These are phyloP conservation scores for Lepisosteus oculatus DNA, from an alignment of 2,113 vertebrate genomes.

Conservation along the genomic window DNA sequence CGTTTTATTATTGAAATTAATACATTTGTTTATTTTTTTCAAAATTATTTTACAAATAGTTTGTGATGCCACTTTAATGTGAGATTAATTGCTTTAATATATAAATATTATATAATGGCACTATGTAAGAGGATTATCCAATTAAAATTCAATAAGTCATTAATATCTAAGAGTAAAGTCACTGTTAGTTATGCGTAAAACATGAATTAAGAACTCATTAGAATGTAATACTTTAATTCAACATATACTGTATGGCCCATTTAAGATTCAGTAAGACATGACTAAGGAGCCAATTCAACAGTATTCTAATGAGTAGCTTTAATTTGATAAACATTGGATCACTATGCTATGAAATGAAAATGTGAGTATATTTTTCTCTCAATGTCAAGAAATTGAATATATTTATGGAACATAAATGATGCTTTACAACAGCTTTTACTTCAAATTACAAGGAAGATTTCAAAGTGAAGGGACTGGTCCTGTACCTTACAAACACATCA, in stretches of 20 bases:
- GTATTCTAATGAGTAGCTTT: conserved; percentile 13
- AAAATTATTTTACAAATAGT: conserved; percentile 38
- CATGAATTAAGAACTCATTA: conserved; percentile 49
- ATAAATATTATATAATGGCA: conserved; percentile 55
- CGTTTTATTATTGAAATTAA: not conserved
- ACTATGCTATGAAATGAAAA: no score
- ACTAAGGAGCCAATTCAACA: conserved; percentile 7
- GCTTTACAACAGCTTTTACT: no score
- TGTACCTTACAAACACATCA: no score
- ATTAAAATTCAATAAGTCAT: conserved; percentile 51
- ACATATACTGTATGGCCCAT: conserved; percentile 36
- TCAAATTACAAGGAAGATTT: no score
- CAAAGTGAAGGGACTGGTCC: no score
- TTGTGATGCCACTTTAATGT: conserved; percentile 35
- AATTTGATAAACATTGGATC: no score
- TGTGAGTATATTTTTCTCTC: no score
- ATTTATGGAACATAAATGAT: no score
- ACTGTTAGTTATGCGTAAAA: conserved; percentile 47
- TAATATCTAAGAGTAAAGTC: conserved; percentile 49
- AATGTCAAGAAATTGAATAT: no score
- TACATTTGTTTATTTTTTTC: conserved; percentile 14
- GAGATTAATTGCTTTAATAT: conserved; percentile 51
- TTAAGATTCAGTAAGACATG: conserved; percentile 26
- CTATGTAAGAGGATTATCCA: conserved; percentile 45
- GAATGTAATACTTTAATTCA: conserved; percentile 37